These are phyloP conservation scores for Leptobrachium ailaonicum DNA, from an alignment of 2,113 vertebrate species.

Conservation along the genomic window DNA sequence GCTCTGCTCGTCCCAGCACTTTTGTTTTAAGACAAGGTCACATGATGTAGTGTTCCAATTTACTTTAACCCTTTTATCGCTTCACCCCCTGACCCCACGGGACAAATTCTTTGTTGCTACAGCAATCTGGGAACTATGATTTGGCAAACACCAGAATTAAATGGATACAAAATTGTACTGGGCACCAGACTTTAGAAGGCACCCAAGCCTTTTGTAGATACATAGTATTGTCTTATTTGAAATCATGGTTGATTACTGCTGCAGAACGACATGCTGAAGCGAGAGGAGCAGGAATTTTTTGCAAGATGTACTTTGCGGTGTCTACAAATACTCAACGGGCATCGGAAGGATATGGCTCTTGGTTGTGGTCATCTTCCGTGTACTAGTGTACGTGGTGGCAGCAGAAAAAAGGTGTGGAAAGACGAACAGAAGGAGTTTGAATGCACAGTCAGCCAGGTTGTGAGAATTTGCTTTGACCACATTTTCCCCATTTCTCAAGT, in stretches of 20 bases:
- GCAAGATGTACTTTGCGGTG: slow-evolving; percentile 78
- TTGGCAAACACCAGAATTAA: too few relatives aligned
- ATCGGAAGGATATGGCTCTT: slow-evolving; percentile 82
- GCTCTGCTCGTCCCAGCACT: too few relatives aligned
- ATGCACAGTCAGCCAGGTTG: slow-evolving; percentile 83
- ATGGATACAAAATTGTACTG: too few relatives aligned
- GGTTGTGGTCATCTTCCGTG: slow-evolving; percentile 77
- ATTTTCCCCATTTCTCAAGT: slow-evolving; percentile 86
- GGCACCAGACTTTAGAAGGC: too few relatives aligned
- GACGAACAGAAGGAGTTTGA: slow-evolving; percentile 80
- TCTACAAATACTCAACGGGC: slow-evolving; percentile 83
- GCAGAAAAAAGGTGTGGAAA: slow-evolving; percentile 86
- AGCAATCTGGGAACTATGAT: too few relatives aligned
- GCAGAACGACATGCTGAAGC: slow-evolving; percentile 52
- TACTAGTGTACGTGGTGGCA: slow-evolving; percentile 79
- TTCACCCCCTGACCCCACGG: too few relatives aligned
- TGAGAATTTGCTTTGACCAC: slow-evolving; percentile 85
- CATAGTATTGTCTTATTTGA: too few relatives aligned
- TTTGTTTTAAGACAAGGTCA: too few relatives aligned
- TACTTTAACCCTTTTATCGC: too few relatives aligned
- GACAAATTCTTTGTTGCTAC: too few relatives aligned
- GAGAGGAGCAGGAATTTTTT: slow-evolving; percentile 84
- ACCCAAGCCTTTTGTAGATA: too few relatives aligned
- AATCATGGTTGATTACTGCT: slow-evolving; percentile 49
- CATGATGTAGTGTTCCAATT: too few relatives aligned